A percentile compares a stretch with the other conserved stretches of the same genome.
Conservation (phyloP, 2,113 vertebrate genomes). For the Tautogolabrus adspersus region DNA sequence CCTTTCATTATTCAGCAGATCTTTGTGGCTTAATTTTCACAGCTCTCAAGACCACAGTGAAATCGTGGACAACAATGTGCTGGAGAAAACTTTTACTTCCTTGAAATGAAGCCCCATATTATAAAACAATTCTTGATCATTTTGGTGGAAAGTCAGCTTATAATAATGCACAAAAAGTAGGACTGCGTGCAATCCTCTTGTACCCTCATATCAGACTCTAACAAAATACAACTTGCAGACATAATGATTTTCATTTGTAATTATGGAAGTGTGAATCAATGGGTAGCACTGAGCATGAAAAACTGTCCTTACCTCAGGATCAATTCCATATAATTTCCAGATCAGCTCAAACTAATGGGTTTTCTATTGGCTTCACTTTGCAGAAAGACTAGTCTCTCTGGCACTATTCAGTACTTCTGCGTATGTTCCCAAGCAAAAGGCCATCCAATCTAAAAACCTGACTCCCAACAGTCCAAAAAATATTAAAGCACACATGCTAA, state of each 20-base stretch:
- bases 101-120: background rate
- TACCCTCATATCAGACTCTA: conserved; percentile 52
- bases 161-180: background rate
- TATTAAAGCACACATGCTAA: conserved; percentile 77
- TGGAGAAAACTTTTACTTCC: background rate
- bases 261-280: conserved; percentile 78
- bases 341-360: conserved; percentile 83
- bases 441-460: conserved; percentile 70
- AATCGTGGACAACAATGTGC: background rate
- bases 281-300: conserved; percentile 78
- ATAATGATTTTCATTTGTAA: conserved; percentile 81
- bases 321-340: conserved; percentile 83
- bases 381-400: conserved; percentile 65
- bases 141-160: background rate
- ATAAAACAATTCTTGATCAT: background rate
- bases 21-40: background rate
- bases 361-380: conserved; percentile 78
- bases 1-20: no score
- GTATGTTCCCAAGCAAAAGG: conserved; percentile 65
- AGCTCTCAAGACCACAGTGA: background rate
- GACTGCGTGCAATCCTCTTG: conserved; percentile 15
- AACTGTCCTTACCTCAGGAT: conserved; percentile 76
- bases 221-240: conserved; percentile 75
- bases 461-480: conserved; percentile 75
- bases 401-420: conserved; percentile 65